Base-by-base conservation (phyloP, 2,113 vertebrate species). In the Chionodraco myersi region DNA sequence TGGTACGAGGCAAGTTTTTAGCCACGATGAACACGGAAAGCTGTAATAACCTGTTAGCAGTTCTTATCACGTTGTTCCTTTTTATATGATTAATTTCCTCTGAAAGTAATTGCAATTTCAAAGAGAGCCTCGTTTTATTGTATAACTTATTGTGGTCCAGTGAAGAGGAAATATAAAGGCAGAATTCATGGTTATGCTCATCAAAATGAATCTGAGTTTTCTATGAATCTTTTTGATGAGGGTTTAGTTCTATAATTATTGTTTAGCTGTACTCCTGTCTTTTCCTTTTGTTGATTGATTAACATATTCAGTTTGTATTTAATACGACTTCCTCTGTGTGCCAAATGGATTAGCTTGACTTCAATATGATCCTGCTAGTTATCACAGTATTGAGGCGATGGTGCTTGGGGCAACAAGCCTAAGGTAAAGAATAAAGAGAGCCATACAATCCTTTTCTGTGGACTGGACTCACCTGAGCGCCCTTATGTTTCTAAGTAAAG, bases 31-130 rank as follows among this genome's bases (percentile, higher is more conserved):
- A 92, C 86, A 85, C 56, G 73, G 57, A 59, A 41, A 74, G 77
- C 84, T 86, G 88, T 93, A 94, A 94, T 93, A 94, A 93, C 85
- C 90, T 85, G 91, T 88, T 92, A 92, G 89, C 89, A 85, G 89
- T 88, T 91, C 93, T 93, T 94, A 94, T 94, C 94, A 93, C 89
- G 78, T 79, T 88, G 79, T 88, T 88, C 88, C 88, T 89, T 67
- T 41, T 91, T 85, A 84, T 91, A 81, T 93, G 85, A 93, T 93
- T 93, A 91, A 94, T 93, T 94, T 93, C 89, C 90, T 88, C 80
- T 73, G 72, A 89, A 92, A 88, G 89, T 92, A 91, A 92, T 92
- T 92, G 89, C 85, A 87, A 72, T 88, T 88, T 86, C 75, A 86
- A 80, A 86, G 80, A 71, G 54, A 77, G 62, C 30, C 74, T 78